Evolutionary conservation across 2,888 invertebrate species (phyloP).

Genomic region (Smittia sp.): DNA sequence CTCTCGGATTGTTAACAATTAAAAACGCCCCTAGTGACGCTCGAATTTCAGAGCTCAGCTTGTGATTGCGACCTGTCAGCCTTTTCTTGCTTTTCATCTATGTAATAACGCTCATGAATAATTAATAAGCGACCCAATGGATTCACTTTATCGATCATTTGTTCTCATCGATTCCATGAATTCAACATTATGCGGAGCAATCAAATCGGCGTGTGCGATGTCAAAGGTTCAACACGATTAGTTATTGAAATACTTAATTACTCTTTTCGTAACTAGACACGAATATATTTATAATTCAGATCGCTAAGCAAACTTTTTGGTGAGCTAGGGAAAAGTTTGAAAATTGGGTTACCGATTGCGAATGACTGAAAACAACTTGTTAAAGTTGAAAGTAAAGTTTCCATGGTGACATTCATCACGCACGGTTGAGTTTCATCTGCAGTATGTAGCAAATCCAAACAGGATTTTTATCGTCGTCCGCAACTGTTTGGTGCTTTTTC

Average conservation of each 20-base stretch:
- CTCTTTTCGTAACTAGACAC: too few relatives aligned
- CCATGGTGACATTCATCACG: not conserved
- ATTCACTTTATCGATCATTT: not conserved
- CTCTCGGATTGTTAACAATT: conserved; percentile 9
- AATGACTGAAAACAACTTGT: too few relatives aligned
- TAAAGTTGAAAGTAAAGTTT: too few relatives aligned
- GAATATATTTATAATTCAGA: not conserved
- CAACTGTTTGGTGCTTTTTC: not conserved
- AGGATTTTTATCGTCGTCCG: not conserved
- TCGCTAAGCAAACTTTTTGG: not conserved
- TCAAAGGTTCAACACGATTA: not conserved
- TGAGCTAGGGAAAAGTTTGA: not conserved
- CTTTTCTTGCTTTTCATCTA: not conserved
- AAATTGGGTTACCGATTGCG: too few relatives aligned
- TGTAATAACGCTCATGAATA: conserved; percentile 12
- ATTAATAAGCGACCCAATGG: not conserved
- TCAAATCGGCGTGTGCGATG: not conserved
- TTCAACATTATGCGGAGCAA: not conserved
- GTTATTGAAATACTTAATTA: not conserved
- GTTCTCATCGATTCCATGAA: not conserved
- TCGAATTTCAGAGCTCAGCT: not conserved
- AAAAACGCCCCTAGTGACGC: conserved; percentile 12
- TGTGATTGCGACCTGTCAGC: conserved; percentile 7
- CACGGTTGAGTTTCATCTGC: not conserved
- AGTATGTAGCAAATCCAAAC: not conserved